A percentile compares a stretch with the other conserved stretches of the same genome.
These are phyloP conservation scores for Tragelaphus buxtoni DNA, from an alignment of 2,113 vertebrate genomes.

Conservation along the genomic window DNA sequence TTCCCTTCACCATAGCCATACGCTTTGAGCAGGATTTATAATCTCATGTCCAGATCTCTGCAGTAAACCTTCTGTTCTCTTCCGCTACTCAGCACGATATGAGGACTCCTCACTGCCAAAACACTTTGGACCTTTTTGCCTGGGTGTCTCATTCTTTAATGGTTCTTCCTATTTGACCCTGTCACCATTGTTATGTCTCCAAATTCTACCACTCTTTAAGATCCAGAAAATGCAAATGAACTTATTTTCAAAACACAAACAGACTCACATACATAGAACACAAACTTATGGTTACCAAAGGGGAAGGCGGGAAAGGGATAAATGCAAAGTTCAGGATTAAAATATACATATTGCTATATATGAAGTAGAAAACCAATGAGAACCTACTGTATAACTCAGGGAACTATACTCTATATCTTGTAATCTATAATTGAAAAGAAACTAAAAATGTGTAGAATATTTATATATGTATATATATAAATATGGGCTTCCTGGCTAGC, in stretches of 20 bases:
- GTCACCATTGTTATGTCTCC: not conserved
- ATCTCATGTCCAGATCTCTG: not conserved
- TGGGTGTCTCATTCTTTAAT: not conserved
- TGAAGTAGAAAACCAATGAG: not conserved
- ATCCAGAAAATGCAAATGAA: not conserved
- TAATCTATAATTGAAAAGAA: not conserved
- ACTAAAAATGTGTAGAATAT: not conserved
- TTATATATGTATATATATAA: not conserved
- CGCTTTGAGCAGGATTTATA: not conserved
- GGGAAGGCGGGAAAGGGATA: not conserved
- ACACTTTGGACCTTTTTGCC: no score
- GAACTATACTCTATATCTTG: not conserved
- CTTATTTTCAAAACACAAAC: not conserved
- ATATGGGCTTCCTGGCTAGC: not conserved
- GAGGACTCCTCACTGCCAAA: not conserved
- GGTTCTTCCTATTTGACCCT: not conserved
- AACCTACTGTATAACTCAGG: not conserved
- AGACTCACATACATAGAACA: not conserved
- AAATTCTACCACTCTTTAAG: not conserved
- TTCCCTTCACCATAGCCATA: not conserved
- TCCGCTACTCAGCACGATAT: not conserved
- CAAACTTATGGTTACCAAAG: not conserved
- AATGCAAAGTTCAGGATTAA: not conserved
- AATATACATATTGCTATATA: not conserved
- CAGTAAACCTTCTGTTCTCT: not conserved